Conservation (phyloP, 2,888 invertebrate genomes). For the Apodemia hepburni region DNA sequence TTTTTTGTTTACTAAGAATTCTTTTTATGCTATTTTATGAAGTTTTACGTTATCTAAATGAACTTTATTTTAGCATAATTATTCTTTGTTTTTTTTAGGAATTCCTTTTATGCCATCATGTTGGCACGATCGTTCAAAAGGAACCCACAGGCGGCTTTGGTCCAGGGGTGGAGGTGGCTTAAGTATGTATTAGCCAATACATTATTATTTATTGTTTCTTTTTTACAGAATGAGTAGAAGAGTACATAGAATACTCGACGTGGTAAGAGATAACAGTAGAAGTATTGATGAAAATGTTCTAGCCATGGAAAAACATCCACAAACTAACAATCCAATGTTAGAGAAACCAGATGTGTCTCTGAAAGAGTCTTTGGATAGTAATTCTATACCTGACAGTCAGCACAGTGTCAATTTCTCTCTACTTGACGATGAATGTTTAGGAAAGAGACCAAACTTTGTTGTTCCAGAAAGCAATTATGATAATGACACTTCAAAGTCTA, state of each 20-base stretch:
- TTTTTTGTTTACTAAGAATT: too few species aligned
- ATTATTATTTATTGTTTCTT: constrained; percentile 15
- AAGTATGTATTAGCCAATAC: constrained; percentile 4
- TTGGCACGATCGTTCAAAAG: constrained; percentile 4
- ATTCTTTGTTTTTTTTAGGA: too few species aligned
- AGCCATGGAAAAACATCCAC: constrained; percentile 8
- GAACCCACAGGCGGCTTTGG: constrained; percentile 9
- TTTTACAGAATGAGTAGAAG: constrained; percentile 19
- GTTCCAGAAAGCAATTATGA: constrained; percentile 16
- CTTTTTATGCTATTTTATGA: constrained; percentile 4
- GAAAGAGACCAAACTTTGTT: constrained; percentile 16
- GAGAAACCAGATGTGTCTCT: constrained; percentile 3
- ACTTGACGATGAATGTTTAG: constrained; percentile 9
- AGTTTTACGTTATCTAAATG: not conserved
- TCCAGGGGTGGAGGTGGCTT: constrained; percentile 3
- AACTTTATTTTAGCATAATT: too few species aligned
- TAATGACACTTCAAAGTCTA: constrained; percentile 1
- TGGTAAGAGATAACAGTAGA: constrained; percentile 9
- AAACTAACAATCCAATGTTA: constrained; percentile 14
- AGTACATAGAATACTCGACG: constrained; percentile 16
- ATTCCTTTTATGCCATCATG: too few species aligned
- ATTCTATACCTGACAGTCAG: constrained; percentile 9
- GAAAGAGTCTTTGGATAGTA: constrained; percentile 9
- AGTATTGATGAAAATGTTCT: constrained; percentile 13
- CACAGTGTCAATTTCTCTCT: constrained; percentile 4